These are phyloP conservation scores for Dicrostonyx torquatus DNA, from an alignment of 2,797 vertebrate species.

Conservation along the genomic window DNA sequence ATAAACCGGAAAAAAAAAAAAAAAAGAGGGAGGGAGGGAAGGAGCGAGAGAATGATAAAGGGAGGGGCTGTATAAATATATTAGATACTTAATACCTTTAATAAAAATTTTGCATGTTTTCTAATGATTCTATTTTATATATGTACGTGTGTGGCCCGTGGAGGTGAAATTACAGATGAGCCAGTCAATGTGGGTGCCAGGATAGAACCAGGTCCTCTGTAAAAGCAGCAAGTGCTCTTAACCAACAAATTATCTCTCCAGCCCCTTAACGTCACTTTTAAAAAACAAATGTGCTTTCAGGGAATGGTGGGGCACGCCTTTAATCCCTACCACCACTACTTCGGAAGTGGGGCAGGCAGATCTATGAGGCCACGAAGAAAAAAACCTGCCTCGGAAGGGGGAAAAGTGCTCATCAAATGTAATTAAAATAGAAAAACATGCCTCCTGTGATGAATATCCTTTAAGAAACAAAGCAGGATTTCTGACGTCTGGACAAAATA, in stretches of 20 bases:
- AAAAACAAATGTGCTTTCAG: background rate
- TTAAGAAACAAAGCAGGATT: constrained; percentile 54
- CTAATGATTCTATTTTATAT: too few species aligned
- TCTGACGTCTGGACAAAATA: constrained; percentile 45
- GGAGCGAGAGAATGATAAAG: background rate
- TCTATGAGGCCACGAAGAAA: background rate
- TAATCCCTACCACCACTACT: background rate
- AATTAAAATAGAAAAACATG: background rate
- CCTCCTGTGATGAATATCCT: constrained; percentile 3
- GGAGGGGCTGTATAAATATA: too few species aligned
- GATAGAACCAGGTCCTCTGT: background rate
- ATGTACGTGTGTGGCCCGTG: background rate
- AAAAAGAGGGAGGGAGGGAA: background rate
- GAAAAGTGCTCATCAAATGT: background rate
- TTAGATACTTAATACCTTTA: too few species aligned
- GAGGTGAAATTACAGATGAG: background rate
- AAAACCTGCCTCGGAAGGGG: background rate
- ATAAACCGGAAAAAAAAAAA: background rate
- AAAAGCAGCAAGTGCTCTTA: background rate
- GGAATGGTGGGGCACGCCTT: background rate
- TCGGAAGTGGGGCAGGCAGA: background rate
- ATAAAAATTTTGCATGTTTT: background rate
- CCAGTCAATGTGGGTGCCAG: background rate
- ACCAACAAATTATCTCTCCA: background rate
- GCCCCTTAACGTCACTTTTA: background rate